Evolutionary conservation across 2,113 vertebrate species (phyloP), one percentile per base, ranked within the genome.

Genomic region (Cyprinodon variegatus): DNA sequence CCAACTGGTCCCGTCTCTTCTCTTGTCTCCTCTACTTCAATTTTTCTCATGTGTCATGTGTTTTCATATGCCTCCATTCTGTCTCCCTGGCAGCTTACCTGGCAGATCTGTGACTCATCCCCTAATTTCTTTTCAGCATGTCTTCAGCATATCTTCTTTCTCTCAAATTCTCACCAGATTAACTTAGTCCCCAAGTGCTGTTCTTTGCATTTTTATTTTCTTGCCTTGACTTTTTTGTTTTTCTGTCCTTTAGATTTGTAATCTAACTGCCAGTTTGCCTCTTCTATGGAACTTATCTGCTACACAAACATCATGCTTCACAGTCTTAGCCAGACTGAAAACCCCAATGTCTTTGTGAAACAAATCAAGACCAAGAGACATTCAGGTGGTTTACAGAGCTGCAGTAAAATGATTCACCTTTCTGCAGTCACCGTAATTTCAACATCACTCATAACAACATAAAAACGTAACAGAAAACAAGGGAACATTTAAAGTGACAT

Each of bases 31-130:
- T n/a, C 64, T 41, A 40, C 40, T 65, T 41, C n/a, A n/a, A 6
- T 45, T 12, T 65, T 15, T 37, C 40, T 45, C 64, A 22, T 45
- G 64, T 53, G 22, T 65, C 40, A n/a, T n/a, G 14, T 65, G 63
- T 65, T 20, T 41, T 39, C 17, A 43, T 12, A 4, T 6, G 64
- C 40, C 64, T 38, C 37, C 14, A 37, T 9, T 38, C 46, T 50
- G 37, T 50, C 46, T 17, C 29, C 36, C 66, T 68, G 66, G 66
- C 66, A 68, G 66, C 66, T 50, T 20, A 53, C 46, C 41, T 68
- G 45, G 66, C 46, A 38, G 29, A 68, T 45, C 45, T 68, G 66
- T 68, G 50, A 29, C 46, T 68, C 66, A 68, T 68, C 66, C 53
- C 22, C 66, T 68, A 45, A 68, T 68, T 50, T 53, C 66, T 17